These are phyloP conservation scores for Drosophila longiperda DNA, from an alignment of 2,888 invertebrate species.

Conservation along the genomic window DNA sequence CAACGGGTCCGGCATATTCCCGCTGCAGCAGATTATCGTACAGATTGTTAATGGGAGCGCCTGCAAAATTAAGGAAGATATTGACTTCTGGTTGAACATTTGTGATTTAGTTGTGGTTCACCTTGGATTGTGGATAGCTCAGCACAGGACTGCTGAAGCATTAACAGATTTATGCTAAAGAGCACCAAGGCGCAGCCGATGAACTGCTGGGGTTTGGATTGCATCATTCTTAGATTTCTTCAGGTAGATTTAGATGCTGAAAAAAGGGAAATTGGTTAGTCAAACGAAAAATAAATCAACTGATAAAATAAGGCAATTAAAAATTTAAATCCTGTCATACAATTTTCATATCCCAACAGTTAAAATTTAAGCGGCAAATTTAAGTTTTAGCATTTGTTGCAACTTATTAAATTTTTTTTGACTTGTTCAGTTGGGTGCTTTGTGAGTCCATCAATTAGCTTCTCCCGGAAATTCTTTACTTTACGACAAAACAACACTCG, in stretches of 20 bases:
- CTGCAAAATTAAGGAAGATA: not conserved
- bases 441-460: conserved; percentile 25
- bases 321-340: not conserved
- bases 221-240: conserved; percentile 50
- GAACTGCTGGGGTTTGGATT: conserved; percentile 51
- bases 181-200: conserved; percentile 53
- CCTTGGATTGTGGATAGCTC: conserved; percentile 39
- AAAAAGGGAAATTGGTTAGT: conserved; percentile 11
- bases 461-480: not conserved
- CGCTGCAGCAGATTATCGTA: conserved; percentile 84
- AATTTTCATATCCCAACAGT: fast-evolving
- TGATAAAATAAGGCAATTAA: not conserved
- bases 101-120: not conserved
- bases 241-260: conserved; percentile 10
- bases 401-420: not conserved
- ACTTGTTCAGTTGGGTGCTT: too few relatives aligned
- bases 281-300: not conserved
- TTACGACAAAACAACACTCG: not conserved
- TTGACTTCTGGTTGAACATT: not conserved
- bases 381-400: not conserved
- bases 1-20: conserved; percentile 84
- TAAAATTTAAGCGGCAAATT: not conserved
- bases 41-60: conserved; percentile 79
- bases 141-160: conserved; percentile 60
- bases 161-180: conserved; percentile 47